Evolutionary conservation across 1,140 invertebrate genomes (phyloP), one percentile per base, ranked within the genome.

Genomic region (Drosophila ohnishii): DNA sequence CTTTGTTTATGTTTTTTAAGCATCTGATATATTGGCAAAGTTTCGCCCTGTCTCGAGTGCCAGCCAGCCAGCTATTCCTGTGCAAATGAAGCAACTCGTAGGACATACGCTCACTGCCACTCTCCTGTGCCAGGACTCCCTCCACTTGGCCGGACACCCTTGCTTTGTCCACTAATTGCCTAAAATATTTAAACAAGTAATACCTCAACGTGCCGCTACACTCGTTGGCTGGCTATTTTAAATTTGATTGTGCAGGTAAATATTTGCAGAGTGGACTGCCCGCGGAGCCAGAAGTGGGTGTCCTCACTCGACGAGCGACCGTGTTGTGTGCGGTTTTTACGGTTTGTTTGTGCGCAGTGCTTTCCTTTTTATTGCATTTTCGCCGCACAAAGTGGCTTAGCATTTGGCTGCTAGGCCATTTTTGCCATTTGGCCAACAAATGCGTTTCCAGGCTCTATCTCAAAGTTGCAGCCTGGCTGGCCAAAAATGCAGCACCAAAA

Each of bases 171-270:
- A 65, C 83, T 87, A 87, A 87, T 87, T 87, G 83, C 83, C 83
- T 88, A 88, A 87, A 84, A 87, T 87, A 87, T 87, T 87, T 88
- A 87, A 88, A 78, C 80, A 57, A 51, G 57, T 88, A 88, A 87
- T 84, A 70, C 76, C 74, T 73, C 39, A 58, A 55, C 50, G 57
- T 66, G 60, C 50, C 61, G 25, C 63, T 35, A n/a, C 8, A 8
- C 11, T 48, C 60, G 51, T 72, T 47, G 69, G 59, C 22, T 61
- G 59, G 62, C 76, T 79, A 58, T 83, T 86, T 88, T 80, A 88
- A 88, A 87, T 87, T 87, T 87, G 76, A 87, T 87, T 88, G 84
- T 59, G 48, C 69, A 72, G 84, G 84, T 89, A 87, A 87, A 87
- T 84, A 88, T 87, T 84, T 87, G 69, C 62, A 22, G 35, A 16